Base-by-base conservation (phyloP, 2,888 invertebrate species). In the Hemicrepidius hirtus region DNA sequence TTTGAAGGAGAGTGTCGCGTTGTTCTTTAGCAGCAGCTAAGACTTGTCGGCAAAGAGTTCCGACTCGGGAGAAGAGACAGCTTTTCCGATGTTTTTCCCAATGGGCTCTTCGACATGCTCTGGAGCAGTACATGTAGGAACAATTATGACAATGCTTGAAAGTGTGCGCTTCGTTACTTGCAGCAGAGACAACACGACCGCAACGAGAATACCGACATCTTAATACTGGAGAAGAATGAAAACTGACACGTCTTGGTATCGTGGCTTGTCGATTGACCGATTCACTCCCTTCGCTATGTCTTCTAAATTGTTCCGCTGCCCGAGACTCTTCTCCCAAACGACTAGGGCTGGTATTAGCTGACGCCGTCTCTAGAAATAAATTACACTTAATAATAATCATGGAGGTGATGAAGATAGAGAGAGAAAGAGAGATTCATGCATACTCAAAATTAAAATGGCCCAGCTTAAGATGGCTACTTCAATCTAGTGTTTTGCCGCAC, bases 131-230 rank as follows among this genome's bases (percentile, higher is more conserved):
- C 82, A 95, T 92, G 83, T 97, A 96, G 79, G 95, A 94, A 88
- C 98, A 98, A 86, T 98, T 97, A 88, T 97, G 97, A 87, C 97
- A 97, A 80, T 94, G 95, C 86, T 97, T 97, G 89, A 93, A 98
- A 80, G 91, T 90, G 79, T 92, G 90, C 78, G 94, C 92, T 73
- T 97, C 97, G 79, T 95, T 94, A 71, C 91, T 88, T 68, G 94
- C 86, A 1, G 73, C 49, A 4, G 75, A 72, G 16, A 75, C 72
- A 21, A 69, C 66, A 12, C 66, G 64, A 35, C 71, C 68, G 21
- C 75, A 75, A n/a, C 74, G 73, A 5, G 76, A 66, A 67, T 79
- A 77, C 0, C 78, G 76, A 68, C 79, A 79, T 35, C 78, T 80
- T 85, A 90, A 72, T 84, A 85, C 84, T 77, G 85, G 82, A 55